Evolutionary conservation across 2,888 invertebrate genomes (phyloP), one percentile per base, ranked within the genome.

Genomic region (Watsonalla binaria): DNA sequence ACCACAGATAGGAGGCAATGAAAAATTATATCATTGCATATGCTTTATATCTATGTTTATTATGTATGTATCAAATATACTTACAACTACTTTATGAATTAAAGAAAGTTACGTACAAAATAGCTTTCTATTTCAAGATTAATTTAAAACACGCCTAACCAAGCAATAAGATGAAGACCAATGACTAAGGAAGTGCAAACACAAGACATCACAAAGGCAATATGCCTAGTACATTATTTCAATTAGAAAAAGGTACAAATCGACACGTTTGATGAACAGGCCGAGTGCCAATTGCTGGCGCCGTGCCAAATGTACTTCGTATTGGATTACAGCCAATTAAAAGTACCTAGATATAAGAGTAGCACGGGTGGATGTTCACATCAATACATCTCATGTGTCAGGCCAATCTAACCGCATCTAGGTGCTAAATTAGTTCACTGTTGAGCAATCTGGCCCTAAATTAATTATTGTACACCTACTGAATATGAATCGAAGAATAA

Each of bases 251-350:
- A 85, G 80, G 76, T 78, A 83, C 74, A 89, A 88, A 89, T 87
- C 82, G 72, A 88, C 80, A 83, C 80, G 75, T 86, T 87, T 87
- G 86, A 90, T 86, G 85, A 83, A 84, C 82, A 82, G 80, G 78
- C 76, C 80, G 70, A 84, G 84, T 82, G 85, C 83, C 85, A 78
- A 89, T 87, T 79, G 71, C 69, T 90, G 90, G 90, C 82, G 39
- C 0, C 6, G 4, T 69, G 86, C 90, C 90, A 90, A 80, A 81
- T 84, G 86, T 84, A 89, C 84, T 90, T 88, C 86, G 84, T 84
- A 87, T 89, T 90, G 90, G 90, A 90, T 88, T 87, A 84, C 72
- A 82, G 89, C 90, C 90, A 90, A 90, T 90, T 90, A 90, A 89
- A 88, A 87, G 82, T 82, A 84, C 78, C 77, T 81, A 82, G 62